Evolutionary conservation across 2,113 vertebrate genomes (phyloP), one percentile per base, ranked within the genome.

Genomic region (Sula dactylatra): DNA sequence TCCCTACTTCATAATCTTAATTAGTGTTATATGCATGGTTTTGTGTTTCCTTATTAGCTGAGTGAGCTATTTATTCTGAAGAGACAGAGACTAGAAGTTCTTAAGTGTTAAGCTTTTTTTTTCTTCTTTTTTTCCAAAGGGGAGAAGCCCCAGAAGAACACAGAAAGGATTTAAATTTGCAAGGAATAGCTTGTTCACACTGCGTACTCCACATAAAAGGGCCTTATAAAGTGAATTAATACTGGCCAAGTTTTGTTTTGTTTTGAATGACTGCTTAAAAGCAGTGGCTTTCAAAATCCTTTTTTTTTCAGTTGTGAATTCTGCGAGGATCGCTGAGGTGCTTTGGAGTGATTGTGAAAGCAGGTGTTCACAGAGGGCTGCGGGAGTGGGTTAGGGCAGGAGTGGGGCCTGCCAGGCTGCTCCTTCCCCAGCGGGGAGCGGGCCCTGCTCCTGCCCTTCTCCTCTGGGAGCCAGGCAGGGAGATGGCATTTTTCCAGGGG

Each of bases 31-130:
- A 49, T 79, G 95, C 94, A 92, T 95, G 95, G 78, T 40, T 94
- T 95, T 97, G 76, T 94, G 90, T 94, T 95, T 95, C 88, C 18
- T 88, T 93, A 44, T 62, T 95, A 95, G 77, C 74, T 1, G 20
- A 74, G 59, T 84, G 44, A 76, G 65, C 66, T 84, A 14, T 59
- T 94, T 93, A 54, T 94, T 95, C 82, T 45, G 74, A 79, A 87
- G 78, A 87, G 78, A 86, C 40, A 84, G 31, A 69, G 42, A 58
- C 49, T 62, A 67, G 16, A 77, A 73, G 22, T 47, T 88, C 34
- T 87, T 83, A 66, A 73, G 78, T 36, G 50, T 47, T 88, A 88
- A 80, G 45, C 32, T 66, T 69, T 42, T 84, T 62, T 69, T 70
- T 66, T 76, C 77, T 76, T 62, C 65, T 66, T 66, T 76, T 77